Conservation (phyloP, 2,797 vertebrate species). For the Sebastes iracundus region DNA sequence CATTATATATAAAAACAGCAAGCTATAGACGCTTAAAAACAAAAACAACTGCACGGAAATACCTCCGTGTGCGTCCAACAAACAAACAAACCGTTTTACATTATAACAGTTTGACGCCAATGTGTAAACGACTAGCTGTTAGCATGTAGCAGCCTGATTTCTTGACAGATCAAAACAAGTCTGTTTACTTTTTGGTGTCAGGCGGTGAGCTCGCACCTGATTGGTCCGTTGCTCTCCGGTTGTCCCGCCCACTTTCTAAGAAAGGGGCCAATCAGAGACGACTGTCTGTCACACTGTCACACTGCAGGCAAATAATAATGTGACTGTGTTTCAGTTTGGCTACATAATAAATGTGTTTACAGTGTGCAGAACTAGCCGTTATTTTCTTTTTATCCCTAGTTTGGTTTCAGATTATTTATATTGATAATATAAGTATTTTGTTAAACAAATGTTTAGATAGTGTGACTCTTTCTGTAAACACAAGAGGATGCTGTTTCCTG, state of each 20-base stretch:
- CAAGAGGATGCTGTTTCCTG: slow-evolving; percentile 54
- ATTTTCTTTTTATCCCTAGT: fast-evolving
- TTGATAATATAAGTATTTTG: background rate
- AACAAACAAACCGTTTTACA: background rate
- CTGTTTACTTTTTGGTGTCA: slow-evolving; percentile 66
- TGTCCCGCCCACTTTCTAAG: slow-evolving; percentile 19
- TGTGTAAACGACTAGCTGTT: fast-evolving
- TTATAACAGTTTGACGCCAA: background rate
- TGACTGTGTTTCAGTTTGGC: background rate
- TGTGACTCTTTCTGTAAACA: slow-evolving; percentile 38
- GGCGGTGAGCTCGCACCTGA: slow-evolving; percentile 16
- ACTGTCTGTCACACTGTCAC: background rate
- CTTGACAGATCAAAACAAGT: slow-evolving; percentile 62
- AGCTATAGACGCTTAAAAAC: background rate
- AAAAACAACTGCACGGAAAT: background rate
- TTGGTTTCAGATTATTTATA: background rate
- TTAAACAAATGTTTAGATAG: background rate
- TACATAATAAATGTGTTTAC: background rate
- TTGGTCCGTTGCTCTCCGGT: slow-evolving; percentile 27
- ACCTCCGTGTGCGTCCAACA: background rate
- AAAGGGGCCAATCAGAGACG: slow-evolving; percentile 45
- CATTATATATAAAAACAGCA: background rate
- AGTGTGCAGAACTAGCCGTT: fast-evolving
- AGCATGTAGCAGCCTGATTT: background rate
- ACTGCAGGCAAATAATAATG: background rate